Evolutionary conservation across 1,140 invertebrate species (phyloP).

Genomic region (Drosophila nikananu): DNA sequence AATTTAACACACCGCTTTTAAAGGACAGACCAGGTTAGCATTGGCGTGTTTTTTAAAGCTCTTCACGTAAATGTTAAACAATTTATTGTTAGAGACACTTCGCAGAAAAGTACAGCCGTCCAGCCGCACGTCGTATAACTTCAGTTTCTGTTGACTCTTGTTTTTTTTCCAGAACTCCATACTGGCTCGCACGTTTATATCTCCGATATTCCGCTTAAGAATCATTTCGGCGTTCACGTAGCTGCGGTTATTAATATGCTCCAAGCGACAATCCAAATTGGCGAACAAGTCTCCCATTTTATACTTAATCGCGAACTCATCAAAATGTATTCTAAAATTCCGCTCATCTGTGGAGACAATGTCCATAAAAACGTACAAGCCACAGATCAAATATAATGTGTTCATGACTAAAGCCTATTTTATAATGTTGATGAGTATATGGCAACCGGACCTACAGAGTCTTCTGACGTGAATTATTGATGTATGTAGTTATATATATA

Average conservation of each 20-base stretch:
- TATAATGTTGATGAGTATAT: constrained; percentile 1
- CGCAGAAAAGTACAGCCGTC: constrained; percentile 35
- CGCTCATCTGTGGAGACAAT: constrained; percentile 4
- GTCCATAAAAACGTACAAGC: constrained; percentile 10
- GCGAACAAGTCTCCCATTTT: constrained; percentile 9
- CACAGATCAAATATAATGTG: constrained; percentile 17
- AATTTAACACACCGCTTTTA: constrained; percentile 29
- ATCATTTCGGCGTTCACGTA: constrained; percentile 27
- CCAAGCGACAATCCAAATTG: constrained; percentile 1
- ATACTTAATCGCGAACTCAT: constrained; percentile 27
- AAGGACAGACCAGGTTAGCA: constrained; percentile 28
- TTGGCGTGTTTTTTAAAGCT: constrained; percentile 35
- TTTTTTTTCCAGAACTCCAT: constrained; percentile 37
- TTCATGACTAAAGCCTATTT: constrained; percentile 26
- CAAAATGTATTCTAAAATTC: constrained; percentile 31
- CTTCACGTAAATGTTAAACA: constrained; percentile 36
- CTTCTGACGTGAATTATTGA: neutral
- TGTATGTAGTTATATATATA: neutral
- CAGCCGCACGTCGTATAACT: constrained; percentile 38
- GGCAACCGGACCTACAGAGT: neutral
- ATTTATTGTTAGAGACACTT: constrained; percentile 35
- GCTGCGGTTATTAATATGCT: constrained; percentile 28
- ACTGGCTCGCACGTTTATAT: constrained; percentile 16
- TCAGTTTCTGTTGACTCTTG: constrained; percentile 12
- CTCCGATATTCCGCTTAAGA: constrained; percentile 15